phyloP scores from a whole-genome alignment of 2,888 invertebrate genomes.

The Ptilodon capucinus region DNA sequence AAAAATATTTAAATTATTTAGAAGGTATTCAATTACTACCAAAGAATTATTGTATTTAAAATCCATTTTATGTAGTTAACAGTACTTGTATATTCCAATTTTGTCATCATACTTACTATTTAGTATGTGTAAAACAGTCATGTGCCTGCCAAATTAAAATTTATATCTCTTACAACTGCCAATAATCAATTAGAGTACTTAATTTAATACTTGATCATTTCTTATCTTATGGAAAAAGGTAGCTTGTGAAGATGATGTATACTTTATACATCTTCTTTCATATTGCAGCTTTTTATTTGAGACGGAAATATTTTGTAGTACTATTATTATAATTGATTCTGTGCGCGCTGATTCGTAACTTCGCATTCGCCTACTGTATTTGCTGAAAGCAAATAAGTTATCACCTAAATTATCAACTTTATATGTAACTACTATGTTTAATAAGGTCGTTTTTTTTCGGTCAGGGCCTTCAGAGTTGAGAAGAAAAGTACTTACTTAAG shows the following conservation, averaged over 20 bases:
- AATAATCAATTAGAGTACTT: too few relatives aligned
- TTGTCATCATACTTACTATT: too few relatives aligned
- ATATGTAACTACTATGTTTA: constrained; percentile 16
- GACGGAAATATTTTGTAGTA: neutral
- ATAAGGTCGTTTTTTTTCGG: constrained; percentile 34
- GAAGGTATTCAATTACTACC: constrained; percentile 15
- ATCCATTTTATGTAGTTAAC: neutral
- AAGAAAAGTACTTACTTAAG: constrained; percentile 26
- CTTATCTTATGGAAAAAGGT: too few relatives aligned
- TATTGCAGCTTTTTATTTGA: too few relatives aligned
- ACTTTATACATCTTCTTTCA: too few relatives aligned
- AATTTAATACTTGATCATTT: too few relatives aligned
- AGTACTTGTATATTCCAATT: neutral
- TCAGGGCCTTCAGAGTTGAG: constrained; percentile 31
- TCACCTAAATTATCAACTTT: constrained; percentile 13
- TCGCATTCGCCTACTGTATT: constrained; percentile 20
- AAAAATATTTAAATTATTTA: neutral
- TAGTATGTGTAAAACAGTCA: too few relatives aligned
- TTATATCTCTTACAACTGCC: too few relatives aligned
- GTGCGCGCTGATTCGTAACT: neutral
- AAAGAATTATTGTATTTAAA: constrained; percentile 19
- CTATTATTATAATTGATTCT: too few relatives aligned
- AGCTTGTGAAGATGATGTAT: too few relatives aligned
- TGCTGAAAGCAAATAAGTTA: constrained; percentile 15
- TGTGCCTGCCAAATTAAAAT: too few relatives aligned